Evolutionary conservation across 2,888 invertebrate genomes (phyloP).

Genomic region (Standfussiana lucernea): DNA sequence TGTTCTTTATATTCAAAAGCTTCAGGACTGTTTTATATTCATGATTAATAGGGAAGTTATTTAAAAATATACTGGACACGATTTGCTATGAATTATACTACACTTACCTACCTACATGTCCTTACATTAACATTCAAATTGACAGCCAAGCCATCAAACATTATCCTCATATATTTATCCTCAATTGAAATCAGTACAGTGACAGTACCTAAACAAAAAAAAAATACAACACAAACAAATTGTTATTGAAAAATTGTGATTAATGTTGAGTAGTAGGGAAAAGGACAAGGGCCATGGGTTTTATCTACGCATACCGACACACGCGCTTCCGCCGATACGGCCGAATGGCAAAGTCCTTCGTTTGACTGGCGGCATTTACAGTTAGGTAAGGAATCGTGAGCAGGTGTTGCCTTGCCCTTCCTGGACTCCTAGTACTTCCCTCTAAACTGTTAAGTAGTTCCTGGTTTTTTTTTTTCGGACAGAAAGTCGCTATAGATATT

Average conservation of each 20-base stretch:
- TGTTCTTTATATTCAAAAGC: background rate
- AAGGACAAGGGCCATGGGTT: constrained; percentile 17
- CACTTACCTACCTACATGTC: background rate
- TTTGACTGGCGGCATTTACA: constrained; percentile 18
- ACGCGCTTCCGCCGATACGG: constrained; percentile 58
- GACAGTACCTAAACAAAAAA: background rate
- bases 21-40: background rate
- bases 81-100: constrained; percentile 29
- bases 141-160: background rate
- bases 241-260: constrained; percentile 18
- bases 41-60: constrained; percentile 11
- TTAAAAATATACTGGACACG: constrained; percentile 2
- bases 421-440: background rate
- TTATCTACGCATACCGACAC: constrained; percentile 52
- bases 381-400: constrained; percentile 13
- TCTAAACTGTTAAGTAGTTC: background rate
- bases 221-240: too few relatives aligned
- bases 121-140: constrained; percentile 33
- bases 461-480: background rate
- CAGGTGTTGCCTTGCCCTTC: constrained; percentile 8
- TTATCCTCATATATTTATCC: constrained; percentile 36
- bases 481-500: background rate
- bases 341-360: constrained; percentile 22
- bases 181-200: constrained; percentile 26
- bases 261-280: constrained; percentile 9